Base-by-base conservation (phyloP, 1,140 invertebrate species). In the Cydia splendana region DNA sequence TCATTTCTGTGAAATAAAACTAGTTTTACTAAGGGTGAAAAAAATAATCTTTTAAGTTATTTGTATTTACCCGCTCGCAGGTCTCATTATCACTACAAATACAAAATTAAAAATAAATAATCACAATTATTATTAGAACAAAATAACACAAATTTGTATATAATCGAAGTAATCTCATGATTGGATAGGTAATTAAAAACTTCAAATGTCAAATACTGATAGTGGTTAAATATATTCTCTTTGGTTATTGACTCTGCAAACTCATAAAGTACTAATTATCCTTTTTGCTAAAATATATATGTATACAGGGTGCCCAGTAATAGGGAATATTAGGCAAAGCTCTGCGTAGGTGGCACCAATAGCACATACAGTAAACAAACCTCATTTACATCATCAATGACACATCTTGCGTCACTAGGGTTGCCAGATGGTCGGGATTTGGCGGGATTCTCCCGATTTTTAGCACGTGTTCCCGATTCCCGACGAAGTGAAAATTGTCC, bases 61-160 rank as follows among this genome's bases (percentile, higher is more conserved):
- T 76, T 65, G n/a, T 75, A 76, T 75, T 77, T 76, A 80, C 79
- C 69, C 71, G 34, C 30, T 20, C 65, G 45, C 48, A 67, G 45
- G 9, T 45, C 24, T 67, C 77, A 78, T 78, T 45, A 48, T 76
- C 38, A 10, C 13, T 57, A 45, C n/a, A 38, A 65, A 75, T 71
- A 73, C 34, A 73, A 62, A 78, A 42, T 20, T 62, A 71, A 48
- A 34, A 75, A 74, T 42, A 74, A 77, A 77, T 20, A 51, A n/a
- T 74, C 53, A 77, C 62, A 67, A 76, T 28, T 13, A 74, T 75
- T 24, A 24, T 62, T 18, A n/a, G 20, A 62, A 80, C 74, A 78
- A 80, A 78, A 76, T 75, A 75, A 7, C 45, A 38, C 28, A 30
- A 69, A 53, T 76, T 65, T 79, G 74, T 78, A 71, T 69, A 2